phyloP scores from a whole-genome alignment of 1,140 invertebrate genomes.

The Drosophila aff. region DNA sequence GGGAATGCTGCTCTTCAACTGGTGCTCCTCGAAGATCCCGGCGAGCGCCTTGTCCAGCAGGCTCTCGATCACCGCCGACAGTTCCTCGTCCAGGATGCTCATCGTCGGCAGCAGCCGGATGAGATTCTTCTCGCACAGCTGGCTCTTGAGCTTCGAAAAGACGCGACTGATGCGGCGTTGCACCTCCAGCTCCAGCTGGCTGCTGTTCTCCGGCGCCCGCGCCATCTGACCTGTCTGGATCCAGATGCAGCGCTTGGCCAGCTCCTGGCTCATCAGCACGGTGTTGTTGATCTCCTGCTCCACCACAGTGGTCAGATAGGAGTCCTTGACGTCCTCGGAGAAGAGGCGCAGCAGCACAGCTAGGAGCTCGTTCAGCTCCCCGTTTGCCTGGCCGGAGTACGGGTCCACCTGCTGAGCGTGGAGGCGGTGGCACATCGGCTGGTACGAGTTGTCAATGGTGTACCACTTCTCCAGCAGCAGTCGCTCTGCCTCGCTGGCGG shows the following conservation, averaged over 20 bases:
- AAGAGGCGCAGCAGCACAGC: slow-evolving; percentile 89
- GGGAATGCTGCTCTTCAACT: slow-evolving; percentile 82
- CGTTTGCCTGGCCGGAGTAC: slow-evolving; percentile 86
- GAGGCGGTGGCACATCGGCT: slow-evolving; percentile 92
- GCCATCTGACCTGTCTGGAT: slow-evolving; percentile 86
- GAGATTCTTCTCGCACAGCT: slow-evolving; percentile 88
- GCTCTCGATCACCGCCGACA: slow-evolving; percentile 87
- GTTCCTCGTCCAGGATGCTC: slow-evolving; percentile 87
- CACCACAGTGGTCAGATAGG: slow-evolving; percentile 91
- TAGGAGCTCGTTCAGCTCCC: slow-evolving; percentile 88
- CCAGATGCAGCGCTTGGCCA: slow-evolving; percentile 91
- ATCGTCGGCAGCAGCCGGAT: slow-evolving; percentile 88
- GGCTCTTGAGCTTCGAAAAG: slow-evolving; percentile 89
- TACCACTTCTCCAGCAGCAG: slow-evolving; percentile 90
- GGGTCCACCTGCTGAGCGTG: slow-evolving; percentile 76
- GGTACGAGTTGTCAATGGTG: slow-evolving; percentile 87
- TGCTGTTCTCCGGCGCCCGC: slow-evolving; percentile 85
- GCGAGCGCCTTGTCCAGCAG: slow-evolving; percentile 85
- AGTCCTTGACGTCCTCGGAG: slow-evolving; percentile 90
- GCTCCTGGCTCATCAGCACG: slow-evolving; percentile 90
- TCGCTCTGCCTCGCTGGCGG: slow-evolving; percentile 87
- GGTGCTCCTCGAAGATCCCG: slow-evolving; percentile 87
- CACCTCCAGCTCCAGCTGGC: slow-evolving; percentile 86
- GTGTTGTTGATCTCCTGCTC: slow-evolving; percentile 93
- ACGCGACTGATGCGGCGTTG: slow-evolving; percentile 89